Conservation (phyloP, 2,888 invertebrate species). For the Philopedon plagiatum region DNA sequence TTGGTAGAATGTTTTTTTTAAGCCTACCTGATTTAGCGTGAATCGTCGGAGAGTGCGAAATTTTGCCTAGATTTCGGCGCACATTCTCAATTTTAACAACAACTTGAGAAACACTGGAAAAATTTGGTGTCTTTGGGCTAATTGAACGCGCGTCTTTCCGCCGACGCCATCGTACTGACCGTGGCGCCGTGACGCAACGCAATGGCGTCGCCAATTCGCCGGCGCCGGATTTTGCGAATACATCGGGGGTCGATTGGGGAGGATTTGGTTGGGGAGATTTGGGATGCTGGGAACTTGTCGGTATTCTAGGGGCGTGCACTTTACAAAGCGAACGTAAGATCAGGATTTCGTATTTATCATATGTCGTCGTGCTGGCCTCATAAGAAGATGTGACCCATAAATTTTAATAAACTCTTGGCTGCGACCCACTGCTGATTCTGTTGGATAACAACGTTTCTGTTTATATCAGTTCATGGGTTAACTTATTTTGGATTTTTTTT, state of each 20-base stretch:
- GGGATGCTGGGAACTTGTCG: background rate
- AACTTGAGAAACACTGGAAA: slow-evolving; percentile 4
- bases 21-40: slow-evolving; percentile 55
- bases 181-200: slow-evolving; percentile 59
- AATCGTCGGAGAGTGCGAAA: slow-evolving; percentile 52
- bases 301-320: background rate
- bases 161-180: slow-evolving; percentile 52
- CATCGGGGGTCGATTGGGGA: slow-evolving; percentile 29
- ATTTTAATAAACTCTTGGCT: no score
- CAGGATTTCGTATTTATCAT: no score
- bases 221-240: slow-evolving; percentile 44
- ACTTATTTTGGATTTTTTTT: no score
- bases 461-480: no score
- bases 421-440: no score
- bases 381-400: no score
- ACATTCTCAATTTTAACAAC: slow-evolving; percentile 30
- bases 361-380: no score
- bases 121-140: slow-evolving; percentile 28
- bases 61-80: slow-evolving; percentile 48
- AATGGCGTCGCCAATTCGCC: slow-evolving; percentile 55
- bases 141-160: slow-evolving; percentile 32
- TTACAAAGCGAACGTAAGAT: background rate
- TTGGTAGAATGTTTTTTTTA: background rate
- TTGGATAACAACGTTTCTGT: no score
- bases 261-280: slow-evolving; percentile 6